A percentile compares a stretch with the other conserved stretches of the same genome.
phyloP scores from a whole-genome alignment of 2,888 invertebrate genomes.

The Lampropteryx suffumata region DNA sequence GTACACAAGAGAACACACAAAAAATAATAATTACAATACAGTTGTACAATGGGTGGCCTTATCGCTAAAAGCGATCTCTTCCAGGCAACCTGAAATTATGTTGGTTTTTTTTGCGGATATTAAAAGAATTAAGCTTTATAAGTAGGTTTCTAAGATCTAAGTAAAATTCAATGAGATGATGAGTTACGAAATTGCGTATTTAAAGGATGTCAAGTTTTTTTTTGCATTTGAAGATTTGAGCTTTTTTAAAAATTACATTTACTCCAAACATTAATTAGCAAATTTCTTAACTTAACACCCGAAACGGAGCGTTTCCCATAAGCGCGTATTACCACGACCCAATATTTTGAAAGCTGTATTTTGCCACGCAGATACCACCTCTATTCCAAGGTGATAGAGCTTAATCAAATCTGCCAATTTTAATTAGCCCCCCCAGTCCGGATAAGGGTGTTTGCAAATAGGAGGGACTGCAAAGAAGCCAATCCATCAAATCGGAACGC shows the following conservation, averaged over 20 bases:
- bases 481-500: constrained; percentile 82
- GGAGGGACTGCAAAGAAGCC: constrained; percentile 80
- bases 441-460: constrained; percentile 82
- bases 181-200: too few species aligned
- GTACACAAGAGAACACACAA: too few species aligned
- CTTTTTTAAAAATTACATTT: constrained; percentile 12
- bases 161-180: too few species aligned
- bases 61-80: too few species aligned
- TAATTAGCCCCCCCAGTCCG: constrained; percentile 70
- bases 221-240: too few species aligned
- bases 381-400: constrained; percentile 39
- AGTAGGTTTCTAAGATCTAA: too few species aligned
- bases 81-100: too few species aligned
- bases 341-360: constrained; percentile 12
- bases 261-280: constrained; percentile 21
- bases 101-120: too few species aligned
- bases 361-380: constrained; percentile 25
- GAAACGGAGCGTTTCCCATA: constrained; percentile 27
- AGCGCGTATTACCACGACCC: constrained; percentile 25
- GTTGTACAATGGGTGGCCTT: too few species aligned
- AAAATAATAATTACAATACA: too few species aligned
- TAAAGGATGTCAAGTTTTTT: too few species aligned
- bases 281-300: constrained; percentile 31
- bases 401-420: constrained; percentile 60
- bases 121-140: too few species aligned